Conservation (phyloP, 2,888 invertebrate species). For the Tubulanus polymorphus region DNA sequence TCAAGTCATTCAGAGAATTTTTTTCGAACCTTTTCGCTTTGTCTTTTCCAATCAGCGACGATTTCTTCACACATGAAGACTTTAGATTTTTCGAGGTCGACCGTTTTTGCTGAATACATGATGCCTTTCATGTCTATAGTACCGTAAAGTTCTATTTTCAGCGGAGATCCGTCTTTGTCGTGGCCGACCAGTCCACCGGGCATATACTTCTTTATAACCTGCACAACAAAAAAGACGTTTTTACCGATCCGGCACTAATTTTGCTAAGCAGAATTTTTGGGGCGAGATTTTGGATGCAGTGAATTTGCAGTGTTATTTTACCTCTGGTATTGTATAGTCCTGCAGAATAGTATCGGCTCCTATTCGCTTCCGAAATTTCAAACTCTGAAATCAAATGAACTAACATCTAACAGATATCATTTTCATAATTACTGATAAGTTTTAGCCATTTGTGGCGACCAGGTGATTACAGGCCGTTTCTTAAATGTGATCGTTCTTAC, state of each 20-base stretch:
- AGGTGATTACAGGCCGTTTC: no score
- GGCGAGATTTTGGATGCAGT: background rate
- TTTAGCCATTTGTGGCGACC: no score
- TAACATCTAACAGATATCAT: background rate
- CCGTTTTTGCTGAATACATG: conserved; percentile 43
- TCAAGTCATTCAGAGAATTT: no score
- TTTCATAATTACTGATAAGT: no score
- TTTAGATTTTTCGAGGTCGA: conserved; percentile 48
- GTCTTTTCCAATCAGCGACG: conserved; percentile 39
- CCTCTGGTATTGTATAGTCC: conserved; percentile 43
- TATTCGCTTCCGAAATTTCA: conserved; percentile 40
- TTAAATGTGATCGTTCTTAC: conserved; percentile 59
- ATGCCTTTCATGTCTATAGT: conserved; percentile 51
- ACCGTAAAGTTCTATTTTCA: conserved; percentile 47
- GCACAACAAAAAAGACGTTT: background rate
- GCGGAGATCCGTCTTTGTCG: conserved; percentile 48
- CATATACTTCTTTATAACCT: conserved; percentile 47
- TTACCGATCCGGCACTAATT: background rate
- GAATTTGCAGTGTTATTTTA: conserved; percentile 15
- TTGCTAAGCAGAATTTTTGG: background rate
- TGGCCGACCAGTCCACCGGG: conserved; percentile 48
- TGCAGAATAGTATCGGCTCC: conserved; percentile 43
- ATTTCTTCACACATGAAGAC: conserved; percentile 44
- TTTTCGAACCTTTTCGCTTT: conserved; percentile 45
- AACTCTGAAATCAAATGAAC: conserved; percentile 26